Conservation (phyloP, 2,113 vertebrate species). For the Scomber colias region DNA sequence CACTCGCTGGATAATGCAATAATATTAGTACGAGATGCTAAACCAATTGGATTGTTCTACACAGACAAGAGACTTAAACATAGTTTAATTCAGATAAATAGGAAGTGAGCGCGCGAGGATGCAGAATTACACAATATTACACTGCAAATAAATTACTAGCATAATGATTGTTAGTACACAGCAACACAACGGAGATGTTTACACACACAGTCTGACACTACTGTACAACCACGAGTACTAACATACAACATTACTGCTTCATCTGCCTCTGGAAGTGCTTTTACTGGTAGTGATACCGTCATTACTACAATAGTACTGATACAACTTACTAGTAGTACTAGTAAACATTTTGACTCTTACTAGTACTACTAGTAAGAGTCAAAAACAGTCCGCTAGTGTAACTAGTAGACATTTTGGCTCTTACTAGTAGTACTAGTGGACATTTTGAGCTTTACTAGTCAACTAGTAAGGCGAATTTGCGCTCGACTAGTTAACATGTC, state of each 20-base stretch:
- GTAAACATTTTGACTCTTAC: no score
- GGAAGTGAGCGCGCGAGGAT: slow-evolving; percentile 21
- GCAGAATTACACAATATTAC: slow-evolving; percentile 24
- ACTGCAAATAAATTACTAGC: neutral
- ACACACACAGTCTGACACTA: neutral
- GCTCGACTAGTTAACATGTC: no score
- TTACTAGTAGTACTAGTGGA: no score
- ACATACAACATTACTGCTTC: neutral
- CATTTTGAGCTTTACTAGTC: no score
- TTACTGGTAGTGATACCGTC: no score
- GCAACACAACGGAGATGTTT: neutral
- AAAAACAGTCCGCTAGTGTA: no score
- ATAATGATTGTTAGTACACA: neutral
- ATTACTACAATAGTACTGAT: neutral
- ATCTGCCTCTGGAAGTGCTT: no score
- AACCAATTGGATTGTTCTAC: slow-evolving; percentile 44
- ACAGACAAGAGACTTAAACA: slow-evolving; percentile 38
- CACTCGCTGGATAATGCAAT: slow-evolving; percentile 73
- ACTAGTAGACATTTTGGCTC: no score
- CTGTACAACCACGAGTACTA: neutral
- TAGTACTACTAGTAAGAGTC: no score
- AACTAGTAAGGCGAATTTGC: no score
- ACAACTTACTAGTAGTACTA: no score
- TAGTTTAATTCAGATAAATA: slow-evolving; percentile 70
- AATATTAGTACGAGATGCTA: slow-evolving; percentile 46